A percentile compares a stretch with the other conserved stretches of the same genome.
phyloP scores from a whole-genome alignment of 2,113 vertebrate species.

The Rhineura floridana region DNA sequence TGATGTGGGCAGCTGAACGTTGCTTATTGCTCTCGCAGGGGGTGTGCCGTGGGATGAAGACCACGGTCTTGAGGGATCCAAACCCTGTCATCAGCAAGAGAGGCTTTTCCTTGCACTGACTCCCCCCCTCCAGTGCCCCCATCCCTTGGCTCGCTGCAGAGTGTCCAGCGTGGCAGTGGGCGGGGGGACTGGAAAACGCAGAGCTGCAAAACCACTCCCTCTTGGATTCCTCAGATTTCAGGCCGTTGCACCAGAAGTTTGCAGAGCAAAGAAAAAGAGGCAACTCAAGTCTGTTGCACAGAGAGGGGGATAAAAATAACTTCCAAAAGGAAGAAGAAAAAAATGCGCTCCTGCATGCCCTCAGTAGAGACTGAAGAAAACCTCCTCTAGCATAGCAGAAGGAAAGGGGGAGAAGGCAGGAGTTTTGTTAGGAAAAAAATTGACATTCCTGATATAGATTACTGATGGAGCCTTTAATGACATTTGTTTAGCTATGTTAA shows the following conservation, averaged over 20 bases:
- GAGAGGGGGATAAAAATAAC: rapidly evolving
- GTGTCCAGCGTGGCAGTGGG: constrained; percentile 69
- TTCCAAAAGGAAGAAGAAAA: neutral
- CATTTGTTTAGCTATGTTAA: too few relatives aligned
- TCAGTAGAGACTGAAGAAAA: too few relatives aligned
- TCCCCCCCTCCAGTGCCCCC: neutral
- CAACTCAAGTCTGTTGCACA: neutral
- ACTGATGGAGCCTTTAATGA: too few relatives aligned
- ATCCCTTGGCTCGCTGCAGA: constrained; percentile 28
- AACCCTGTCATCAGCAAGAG: constrained; percentile 30
- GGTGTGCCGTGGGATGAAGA: too few relatives aligned
- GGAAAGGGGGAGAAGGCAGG: too few relatives aligned
- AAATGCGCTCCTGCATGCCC: neutral
- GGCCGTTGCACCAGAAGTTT: rapidly evolving
- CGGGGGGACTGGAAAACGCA: constrained; percentile 5
- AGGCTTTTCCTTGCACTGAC: constrained; percentile 40
- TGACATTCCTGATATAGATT: too few relatives aligned
- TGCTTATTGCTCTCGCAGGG: too few relatives aligned
- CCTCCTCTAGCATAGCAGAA: too few relatives aligned
- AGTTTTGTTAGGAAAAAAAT: too few relatives aligned
- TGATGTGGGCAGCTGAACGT: constrained; percentile 42
- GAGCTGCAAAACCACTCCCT: neutral
- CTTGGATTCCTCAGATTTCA: rapidly evolving
- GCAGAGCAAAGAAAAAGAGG: neutral
- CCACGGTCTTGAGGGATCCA: too few relatives aligned